Evolutionary conservation across 2,888 invertebrate species (phyloP).

Genomic region (Hypolimnas misippus): DNA sequence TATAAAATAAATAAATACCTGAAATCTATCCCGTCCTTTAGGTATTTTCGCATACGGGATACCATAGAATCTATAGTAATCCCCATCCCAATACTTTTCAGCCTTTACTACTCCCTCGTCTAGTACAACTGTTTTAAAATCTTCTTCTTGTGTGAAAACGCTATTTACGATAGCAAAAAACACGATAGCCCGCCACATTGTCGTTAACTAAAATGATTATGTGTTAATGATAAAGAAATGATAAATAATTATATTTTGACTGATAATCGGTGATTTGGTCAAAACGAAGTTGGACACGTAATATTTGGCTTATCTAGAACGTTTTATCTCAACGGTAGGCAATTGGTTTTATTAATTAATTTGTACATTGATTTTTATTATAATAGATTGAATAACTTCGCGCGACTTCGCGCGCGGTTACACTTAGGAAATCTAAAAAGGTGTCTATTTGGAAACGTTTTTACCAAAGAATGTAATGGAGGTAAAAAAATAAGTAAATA

Average conservation of each 20-base stretch:
- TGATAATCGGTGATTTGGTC: slow-evolving; percentile 36
- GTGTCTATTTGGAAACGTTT: too few relatives aligned
- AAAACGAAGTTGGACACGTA: slow-evolving; percentile 39
- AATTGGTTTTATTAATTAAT: neutral
- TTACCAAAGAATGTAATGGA: too few relatives aligned
- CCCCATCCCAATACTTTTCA: slow-evolving; percentile 73
- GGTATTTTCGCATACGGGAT: slow-evolving; percentile 71
- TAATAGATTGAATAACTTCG: neutral
- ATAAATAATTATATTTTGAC: slow-evolving; percentile 25
- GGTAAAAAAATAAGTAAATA: too few relatives aligned
- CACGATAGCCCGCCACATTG: slow-evolving; percentile 53
- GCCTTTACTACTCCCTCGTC: slow-evolving; percentile 64
- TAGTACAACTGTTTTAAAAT: slow-evolving; percentile 53
- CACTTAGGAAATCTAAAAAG: too few relatives aligned
- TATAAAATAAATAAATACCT: too few relatives aligned
- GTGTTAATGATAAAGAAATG: slow-evolving; percentile 22
- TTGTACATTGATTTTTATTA: slow-evolving; percentile 9
- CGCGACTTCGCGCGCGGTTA: neutral
- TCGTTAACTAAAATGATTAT: slow-evolving; percentile 21
- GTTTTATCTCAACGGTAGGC: neutral
- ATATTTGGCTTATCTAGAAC: slow-evolving; percentile 24
- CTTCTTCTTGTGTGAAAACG: slow-evolving; percentile 49
- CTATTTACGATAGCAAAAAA: slow-evolving; percentile 47
- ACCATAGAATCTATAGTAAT: slow-evolving; percentile 71
- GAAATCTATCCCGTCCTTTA: slow-evolving; percentile 64